A percentile compares a stretch with the other conserved stretches of the same genome.
Conservation (phyloP, 2,113 vertebrate species). For the Pogona vitticeps region DNA sequence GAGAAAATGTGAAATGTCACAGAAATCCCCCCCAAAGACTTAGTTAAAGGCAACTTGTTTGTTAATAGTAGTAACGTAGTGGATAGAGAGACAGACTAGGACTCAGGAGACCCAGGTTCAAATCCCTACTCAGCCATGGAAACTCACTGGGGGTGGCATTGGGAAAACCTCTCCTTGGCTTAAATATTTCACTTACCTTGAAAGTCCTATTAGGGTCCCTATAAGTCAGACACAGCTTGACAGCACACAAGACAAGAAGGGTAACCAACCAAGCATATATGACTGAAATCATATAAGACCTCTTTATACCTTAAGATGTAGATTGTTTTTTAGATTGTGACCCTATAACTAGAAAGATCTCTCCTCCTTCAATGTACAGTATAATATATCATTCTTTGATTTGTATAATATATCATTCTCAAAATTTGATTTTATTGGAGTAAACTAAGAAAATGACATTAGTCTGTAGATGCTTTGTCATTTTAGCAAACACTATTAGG, state of each 20-base stretch:
- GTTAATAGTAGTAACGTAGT: not conserved
- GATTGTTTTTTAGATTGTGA: not conserved
- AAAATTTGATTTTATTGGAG: not conserved
- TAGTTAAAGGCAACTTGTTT: no score
- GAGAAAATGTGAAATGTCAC: no score
- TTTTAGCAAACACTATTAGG: conserved; percentile 12
- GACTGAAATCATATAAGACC: not conserved
- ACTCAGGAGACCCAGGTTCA: no score
- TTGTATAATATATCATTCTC: not conserved
- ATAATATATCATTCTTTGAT: conserved; percentile 4
- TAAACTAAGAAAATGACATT: conserved; percentile 4
- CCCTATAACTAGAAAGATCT: not conserved
- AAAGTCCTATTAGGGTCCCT: no score
- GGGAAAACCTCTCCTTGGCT: no score
- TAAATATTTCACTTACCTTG: no score
- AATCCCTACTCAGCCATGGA: no score
- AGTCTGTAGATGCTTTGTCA: not conserved
- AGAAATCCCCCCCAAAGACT: no score
- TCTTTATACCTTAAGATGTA: not conserved
- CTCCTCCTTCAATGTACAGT: not conserved
- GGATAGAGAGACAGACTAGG: no score
- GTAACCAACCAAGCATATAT: not conserved
- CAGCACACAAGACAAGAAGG: no score
- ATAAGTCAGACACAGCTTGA: no score
- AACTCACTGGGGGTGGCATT: no score